Conservation (phyloP, 2,797 vertebrate genomes). For the Adrianichthys oophorus region DNA sequence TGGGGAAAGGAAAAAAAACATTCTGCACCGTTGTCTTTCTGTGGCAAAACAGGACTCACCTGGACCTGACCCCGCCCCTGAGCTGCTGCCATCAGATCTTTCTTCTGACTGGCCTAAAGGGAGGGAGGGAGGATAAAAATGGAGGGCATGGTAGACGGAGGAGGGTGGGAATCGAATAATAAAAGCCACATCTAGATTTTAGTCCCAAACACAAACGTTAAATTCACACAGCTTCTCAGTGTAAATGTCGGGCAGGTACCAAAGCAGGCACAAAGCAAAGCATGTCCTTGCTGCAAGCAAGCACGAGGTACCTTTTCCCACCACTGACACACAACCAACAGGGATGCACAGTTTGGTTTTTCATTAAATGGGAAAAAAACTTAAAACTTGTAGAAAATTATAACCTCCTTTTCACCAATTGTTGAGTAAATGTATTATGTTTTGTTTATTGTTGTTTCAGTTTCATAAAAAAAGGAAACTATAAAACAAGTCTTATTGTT, state of each 20-base stretch:
- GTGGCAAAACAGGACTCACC: conserved; percentile 75
- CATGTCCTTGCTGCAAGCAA: conserved; percentile 47
- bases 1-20: too few relatives aligned
- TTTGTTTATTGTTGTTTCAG: too few relatives aligned
- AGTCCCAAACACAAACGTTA: conserved; percentile 41
- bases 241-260: conserved; percentile 23
- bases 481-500: background rate
- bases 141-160: conserved; percentile 53
- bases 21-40: conserved; percentile 27
- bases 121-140: conserved; percentile 73
- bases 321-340: conserved; percentile 25
- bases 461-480: too few relatives aligned
- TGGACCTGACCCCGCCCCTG: conserved; percentile 79
- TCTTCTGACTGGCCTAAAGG: conserved; percentile 85
- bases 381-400: too few relatives aligned
- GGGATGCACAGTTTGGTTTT: conserved; percentile 31
- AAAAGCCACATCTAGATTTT: conserved; percentile 64
- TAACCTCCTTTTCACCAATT: too few relatives aligned
- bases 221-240: conserved; percentile 30
- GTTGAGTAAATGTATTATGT: too few relatives aligned
- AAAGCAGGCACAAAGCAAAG: conserved; percentile 58
- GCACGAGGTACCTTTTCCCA: conserved; percentile 28
- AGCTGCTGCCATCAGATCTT: conserved; percentile 80
- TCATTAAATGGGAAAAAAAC: background rate
- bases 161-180: conserved; percentile 49